Evolutionary conservation across 2,888 invertebrate genomes (phyloP).

Genomic region (Galerucella pusilla): DNA sequence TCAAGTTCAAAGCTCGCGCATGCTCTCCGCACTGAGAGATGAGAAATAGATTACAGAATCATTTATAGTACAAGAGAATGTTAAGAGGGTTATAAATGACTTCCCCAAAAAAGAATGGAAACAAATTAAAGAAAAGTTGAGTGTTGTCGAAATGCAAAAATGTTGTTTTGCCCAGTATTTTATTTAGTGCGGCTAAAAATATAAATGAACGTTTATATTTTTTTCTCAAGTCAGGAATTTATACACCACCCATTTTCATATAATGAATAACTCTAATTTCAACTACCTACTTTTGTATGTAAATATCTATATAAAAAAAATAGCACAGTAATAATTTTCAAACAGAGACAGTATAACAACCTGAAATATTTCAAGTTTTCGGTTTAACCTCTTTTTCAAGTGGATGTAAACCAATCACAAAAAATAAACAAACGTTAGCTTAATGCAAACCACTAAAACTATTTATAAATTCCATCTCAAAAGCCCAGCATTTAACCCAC

Average conservation of each 20-base stretch:
- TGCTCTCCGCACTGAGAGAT: too few species aligned
- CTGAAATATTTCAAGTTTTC: not conserved
- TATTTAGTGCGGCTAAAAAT: not conserved
- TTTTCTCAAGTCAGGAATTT: not conserved
- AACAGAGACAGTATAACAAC: not conserved
- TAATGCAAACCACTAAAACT: constrained; percentile 2
- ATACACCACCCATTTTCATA: not conserved
- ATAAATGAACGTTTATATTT: not conserved
- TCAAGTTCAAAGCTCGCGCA: too few species aligned
- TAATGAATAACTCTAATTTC: not conserved
- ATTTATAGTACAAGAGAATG: too few species aligned
- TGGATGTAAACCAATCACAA: constrained; percentile 12
- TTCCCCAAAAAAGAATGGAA: too few species aligned
- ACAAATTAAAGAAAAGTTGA: too few species aligned
- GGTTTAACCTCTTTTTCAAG: constrained; percentile 11
- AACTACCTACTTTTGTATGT: constrained; percentile 4
- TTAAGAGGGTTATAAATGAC: too few species aligned
- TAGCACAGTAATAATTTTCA: not conserved
- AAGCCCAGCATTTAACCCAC: not conserved
- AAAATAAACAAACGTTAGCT: constrained; percentile 1
- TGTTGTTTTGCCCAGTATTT: not conserved
- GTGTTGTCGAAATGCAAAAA: not conserved
- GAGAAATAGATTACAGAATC: too few species aligned
- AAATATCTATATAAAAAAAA: not conserved
- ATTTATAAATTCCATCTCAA: not conserved